Evolutionary conservation across 2,113 vertebrate species (phyloP), one percentile per base, ranked within the genome.

Genomic region (Seriola quinqueradiata): DNA sequence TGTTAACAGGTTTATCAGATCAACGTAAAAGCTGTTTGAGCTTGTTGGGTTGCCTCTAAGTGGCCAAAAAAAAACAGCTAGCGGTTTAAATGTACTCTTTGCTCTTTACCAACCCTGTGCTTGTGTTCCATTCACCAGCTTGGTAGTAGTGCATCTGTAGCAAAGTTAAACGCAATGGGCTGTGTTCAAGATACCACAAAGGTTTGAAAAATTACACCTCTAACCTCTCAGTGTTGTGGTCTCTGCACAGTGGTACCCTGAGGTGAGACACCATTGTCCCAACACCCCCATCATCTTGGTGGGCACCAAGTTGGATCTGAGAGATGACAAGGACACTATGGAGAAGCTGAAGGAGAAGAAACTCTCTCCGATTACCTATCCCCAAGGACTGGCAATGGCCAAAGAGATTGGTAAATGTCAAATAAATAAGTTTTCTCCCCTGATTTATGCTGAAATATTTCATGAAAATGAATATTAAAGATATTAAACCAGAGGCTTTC

Each of bases 341-440:
- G 98, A 99, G 75, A 99, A 99, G 63, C 96, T 99, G 92, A 98
- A 96, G 94, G 98, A 99, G 94, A 99, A 99, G 96, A 99, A 99
- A 80, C 96, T 99, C 85, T 96, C 97, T 0, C 98, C 98, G 0
- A 99, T 99, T 86, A 99, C 97, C 83, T 99, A 98, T 89, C 98
- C 98, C 0, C 98, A 99, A 90, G 98, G 98, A 88, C 94, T 99
- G 42, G 97, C 97, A 59, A 99, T 99, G 98, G 98, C 98, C 4
- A 99, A 99, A 94, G 98, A 99, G 95, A 99, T 99, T 0, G 97
- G 98, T 99, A 96, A 86, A 8, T 64, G 0, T 21, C 16, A 14
- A 3, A 19, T 60, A 32, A 46, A 13, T 4, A 2, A 48, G 9
- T 14, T 70, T 34, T 38, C 5, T 13, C 2, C 46, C 12, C 4